Percentiles rank a stretch among this genome's conserved stretches.
phyloP scores from a whole-genome alignment of 2,113 vertebrate genomes.

The Raja brachyura region DNA sequence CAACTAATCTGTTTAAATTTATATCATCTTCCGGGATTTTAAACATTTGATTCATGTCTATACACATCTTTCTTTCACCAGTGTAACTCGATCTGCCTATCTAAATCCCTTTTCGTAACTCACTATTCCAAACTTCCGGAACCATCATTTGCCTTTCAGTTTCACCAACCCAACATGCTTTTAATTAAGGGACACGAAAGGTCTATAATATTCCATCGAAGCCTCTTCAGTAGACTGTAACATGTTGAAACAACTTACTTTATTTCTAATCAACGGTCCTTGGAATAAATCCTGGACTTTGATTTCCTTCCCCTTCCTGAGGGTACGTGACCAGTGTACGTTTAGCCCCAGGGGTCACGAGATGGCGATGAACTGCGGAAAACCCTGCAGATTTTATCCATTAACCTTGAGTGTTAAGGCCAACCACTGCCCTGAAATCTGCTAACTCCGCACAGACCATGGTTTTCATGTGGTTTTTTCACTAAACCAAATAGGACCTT shows the following conservation, averaged over 20 bases:
- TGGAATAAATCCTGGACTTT: background rate
- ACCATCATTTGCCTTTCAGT: background rate
- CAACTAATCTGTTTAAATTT: background rate
- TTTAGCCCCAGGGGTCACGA: background rate
- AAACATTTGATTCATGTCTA: background rate
- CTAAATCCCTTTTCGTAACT: background rate
- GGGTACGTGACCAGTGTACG: background rate
- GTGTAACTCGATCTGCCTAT: background rate
- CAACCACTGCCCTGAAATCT: background rate
- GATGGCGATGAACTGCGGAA: background rate
- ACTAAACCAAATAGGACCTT: background rate
- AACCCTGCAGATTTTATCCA: background rate
- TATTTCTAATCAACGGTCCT: background rate
- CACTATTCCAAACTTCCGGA: background rate
- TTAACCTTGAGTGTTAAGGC: background rate
- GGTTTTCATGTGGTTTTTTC: background rate
- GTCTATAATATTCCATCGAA: background rate
- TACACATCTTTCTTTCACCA: background rate
- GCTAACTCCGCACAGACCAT: background rate
- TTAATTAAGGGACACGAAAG: background rate
- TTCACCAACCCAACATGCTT: background rate
- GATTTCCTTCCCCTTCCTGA: background rate
- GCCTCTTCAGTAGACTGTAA: background rate
- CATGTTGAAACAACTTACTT: background rate
- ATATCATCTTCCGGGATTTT: background rate